Conservation (phyloP, 2,797 vertebrate species). For the Malurus splendens region DNA sequence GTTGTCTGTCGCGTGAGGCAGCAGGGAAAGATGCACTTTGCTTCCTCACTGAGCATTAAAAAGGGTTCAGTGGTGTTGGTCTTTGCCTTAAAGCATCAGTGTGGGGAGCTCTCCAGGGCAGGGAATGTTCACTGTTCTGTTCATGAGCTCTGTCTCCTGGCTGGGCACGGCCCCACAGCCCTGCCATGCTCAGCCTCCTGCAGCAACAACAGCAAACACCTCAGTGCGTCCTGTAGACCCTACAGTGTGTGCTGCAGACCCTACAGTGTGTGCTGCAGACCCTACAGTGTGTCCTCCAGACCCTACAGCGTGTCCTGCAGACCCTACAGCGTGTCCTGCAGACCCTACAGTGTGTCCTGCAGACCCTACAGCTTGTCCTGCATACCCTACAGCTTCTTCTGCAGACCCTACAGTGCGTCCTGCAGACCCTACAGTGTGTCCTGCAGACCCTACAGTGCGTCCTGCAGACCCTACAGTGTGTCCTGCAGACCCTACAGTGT, state of each 20-base stretch:
- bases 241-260: too few species aligned
- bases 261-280: fast-evolving
- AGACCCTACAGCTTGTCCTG: neutral
- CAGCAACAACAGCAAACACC: neutral
- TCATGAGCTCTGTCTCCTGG: neutral
- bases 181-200: neutral
- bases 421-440: too few species aligned
- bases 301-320: fast-evolving
- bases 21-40: neutral
- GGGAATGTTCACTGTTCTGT: neutral
- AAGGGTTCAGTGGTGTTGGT: neutral
- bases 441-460: neutral
- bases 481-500: neutral
- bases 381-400: neutral
- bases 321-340: fast-evolving
- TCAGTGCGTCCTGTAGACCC: neutral
- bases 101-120: neutral
- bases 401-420: neutral
- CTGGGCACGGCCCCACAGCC: fast-evolving
- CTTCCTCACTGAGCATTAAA: neutral
- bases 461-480: neutral
- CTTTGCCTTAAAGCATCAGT: neutral
- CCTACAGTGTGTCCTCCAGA: fast-evolving
- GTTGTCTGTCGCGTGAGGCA: neutral
- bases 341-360: neutral